Evolutionary conservation across 2,888 invertebrate species (phyloP), one percentile per base, ranked within the genome.

Genomic region (Drosophila helvetica): DNA sequence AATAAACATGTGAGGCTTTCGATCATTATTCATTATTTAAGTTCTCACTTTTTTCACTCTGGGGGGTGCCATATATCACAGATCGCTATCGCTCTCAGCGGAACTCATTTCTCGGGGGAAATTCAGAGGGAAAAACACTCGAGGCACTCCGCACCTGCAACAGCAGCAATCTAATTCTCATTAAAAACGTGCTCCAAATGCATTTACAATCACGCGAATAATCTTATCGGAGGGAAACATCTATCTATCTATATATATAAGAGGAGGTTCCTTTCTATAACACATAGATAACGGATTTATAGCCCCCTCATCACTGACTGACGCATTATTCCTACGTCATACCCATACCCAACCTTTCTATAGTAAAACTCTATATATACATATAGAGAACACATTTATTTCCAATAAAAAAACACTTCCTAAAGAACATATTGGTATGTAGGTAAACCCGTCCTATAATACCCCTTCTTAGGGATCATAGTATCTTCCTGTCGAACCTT

Each of bases 11-110:
- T 27, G 10, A 9, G 30, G 30, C 30, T 48, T n/a, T 38, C 30
- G 48, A 33, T 48, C 57, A 56, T 69, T 42, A 50, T 56, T 66
- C 57, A 66, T 25, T 69, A 50, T 66, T 30, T 22, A 68, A 42
- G 25, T 33, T 30, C 2, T n/a, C 43, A 15, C 54, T 52, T 54
- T 0, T 65, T n/a, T 10, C 47, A 38, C 33, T 12, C 33, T 38
- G 33, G 12, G 33, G 3, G 38, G 69, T 68, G 69, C 56, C 47
- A 66, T 27, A 38, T 43, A 10, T 42, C 30, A 18, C 42, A 65
- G 38, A 6, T 38, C 15, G 15, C 12, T 15, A 12, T 33, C 4
- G 12, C 33, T 12, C 5, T 4, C 0, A 12, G 4, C 15, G 5
- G 5, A 38, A 15, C 12, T 38, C 38, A 30, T 9, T 12, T 5